Evolutionary conservation across 2,113 vertebrate species (phyloP).

Genomic region (Solea solea): DNA sequence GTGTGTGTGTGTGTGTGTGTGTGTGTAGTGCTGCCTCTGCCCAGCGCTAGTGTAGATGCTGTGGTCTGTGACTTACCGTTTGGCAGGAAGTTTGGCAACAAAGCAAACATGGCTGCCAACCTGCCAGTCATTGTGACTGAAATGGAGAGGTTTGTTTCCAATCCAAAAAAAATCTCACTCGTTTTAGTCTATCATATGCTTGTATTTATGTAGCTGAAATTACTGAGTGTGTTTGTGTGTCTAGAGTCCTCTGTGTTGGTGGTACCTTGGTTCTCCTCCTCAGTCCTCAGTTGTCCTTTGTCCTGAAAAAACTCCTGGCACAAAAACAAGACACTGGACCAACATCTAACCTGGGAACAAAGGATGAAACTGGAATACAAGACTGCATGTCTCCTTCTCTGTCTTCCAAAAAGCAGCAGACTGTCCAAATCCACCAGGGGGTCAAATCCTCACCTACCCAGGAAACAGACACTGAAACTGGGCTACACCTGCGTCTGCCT

Average conservation of each 20-base stretch:
- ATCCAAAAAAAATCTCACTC: too few relatives aligned
- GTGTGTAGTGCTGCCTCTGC: slow-evolving; percentile 83
- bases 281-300: slow-evolving; percentile 81
- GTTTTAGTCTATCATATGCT: too few relatives aligned
- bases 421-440: background rate
- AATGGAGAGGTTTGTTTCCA: slow-evolving; percentile 87
- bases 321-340: slow-evolving; percentile 13
- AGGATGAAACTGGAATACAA: slow-evolving; percentile 17
- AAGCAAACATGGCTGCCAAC: slow-evolving; percentile 73
- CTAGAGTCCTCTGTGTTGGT: slow-evolving; percentile 85
- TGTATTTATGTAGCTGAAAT: background rate
- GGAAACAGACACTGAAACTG: slow-evolving; percentile 6
- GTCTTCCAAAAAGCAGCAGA: slow-evolving; percentile 68
- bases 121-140: slow-evolving; percentile 85
- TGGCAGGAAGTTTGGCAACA: slow-evolving; percentile 91
- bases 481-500: background rate
- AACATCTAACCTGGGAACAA: slow-evolving; percentile 4
- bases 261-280: slow-evolving; percentile 87
- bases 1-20: slow-evolving; percentile 18
- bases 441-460: background rate
- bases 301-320: slow-evolving; percentile 67
- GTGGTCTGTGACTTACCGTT: slow-evolving; percentile 93
- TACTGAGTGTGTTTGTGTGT: slow-evolving; percentile 13
- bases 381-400: background rate
- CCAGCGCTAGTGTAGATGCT: slow-evolving; percentile 82